These are phyloP conservation scores for Leptinotarsa texana DNA, from an alignment of 1,140 invertebrate genomes.

Conservation along the genomic window DNA sequence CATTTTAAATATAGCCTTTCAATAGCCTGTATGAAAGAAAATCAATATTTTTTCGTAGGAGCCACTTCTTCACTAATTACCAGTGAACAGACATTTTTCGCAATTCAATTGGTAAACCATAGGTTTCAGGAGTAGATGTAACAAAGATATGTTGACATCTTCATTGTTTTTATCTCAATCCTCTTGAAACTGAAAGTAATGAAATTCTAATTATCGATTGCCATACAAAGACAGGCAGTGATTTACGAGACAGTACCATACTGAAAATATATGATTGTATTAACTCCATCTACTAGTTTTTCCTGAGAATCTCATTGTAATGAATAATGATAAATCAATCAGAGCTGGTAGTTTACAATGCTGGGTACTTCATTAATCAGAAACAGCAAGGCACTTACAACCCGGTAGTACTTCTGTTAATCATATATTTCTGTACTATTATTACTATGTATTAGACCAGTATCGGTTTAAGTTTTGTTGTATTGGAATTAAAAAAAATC, in stretches of 20 bases:
- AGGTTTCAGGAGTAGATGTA: too few relatives aligned
- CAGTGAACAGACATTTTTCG: too few relatives aligned
- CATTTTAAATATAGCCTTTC: too few relatives aligned
- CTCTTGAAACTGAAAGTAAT: not conserved
- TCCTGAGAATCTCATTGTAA: not conserved
- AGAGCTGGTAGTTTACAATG: not conserved
- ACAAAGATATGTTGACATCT: not conserved
- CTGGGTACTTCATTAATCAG: constrained; percentile 10
- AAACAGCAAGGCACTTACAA: constrained; percentile 3
- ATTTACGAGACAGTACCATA: not conserved
- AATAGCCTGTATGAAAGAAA: too few relatives aligned
- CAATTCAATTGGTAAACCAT: too few relatives aligned
- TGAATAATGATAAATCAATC: constrained; percentile 16
- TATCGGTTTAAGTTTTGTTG: not conserved
- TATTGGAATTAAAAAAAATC: not conserved
- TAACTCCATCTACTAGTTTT: constrained; percentile 1
- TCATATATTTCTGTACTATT: constrained; percentile 10
- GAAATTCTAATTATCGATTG: not conserved
- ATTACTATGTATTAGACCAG: not conserved
- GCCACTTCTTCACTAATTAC: too few relatives aligned
- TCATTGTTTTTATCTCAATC: not conserved
- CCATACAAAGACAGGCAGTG: not conserved
- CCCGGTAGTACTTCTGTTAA: constrained; percentile 14
- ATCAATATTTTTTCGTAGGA: too few relatives aligned
- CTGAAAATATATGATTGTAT: not conserved